Conservation (phyloP, 2,113 vertebrate species). For the Cyprinodon variegatus region DNA sequence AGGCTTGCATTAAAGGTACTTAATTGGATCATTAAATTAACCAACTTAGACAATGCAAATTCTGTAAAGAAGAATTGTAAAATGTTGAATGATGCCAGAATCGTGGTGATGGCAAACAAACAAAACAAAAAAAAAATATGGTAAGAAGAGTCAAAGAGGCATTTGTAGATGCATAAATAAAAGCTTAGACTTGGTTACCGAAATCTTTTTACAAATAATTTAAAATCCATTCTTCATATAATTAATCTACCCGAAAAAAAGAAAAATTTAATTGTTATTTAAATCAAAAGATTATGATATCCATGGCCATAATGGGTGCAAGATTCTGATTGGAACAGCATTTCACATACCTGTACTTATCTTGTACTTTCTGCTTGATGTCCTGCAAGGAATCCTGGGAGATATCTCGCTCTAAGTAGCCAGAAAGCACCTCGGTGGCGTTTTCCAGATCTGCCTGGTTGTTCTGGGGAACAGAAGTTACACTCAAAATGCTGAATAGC, state of each 20-base stretch:
- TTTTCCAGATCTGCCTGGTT: slow-evolving; percentile 99
- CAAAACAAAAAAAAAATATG: too few species aligned
- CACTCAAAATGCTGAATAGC: too few species aligned
- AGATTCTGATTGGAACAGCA: neutral
- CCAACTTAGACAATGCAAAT: neutral
- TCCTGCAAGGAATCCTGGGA: slow-evolving; percentile 99
- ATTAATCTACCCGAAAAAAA: neutral
- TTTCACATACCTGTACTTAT: slow-evolving; percentile 95
- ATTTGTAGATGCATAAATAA: too few species aligned
- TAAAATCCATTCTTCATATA: neutral
- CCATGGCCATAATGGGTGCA: too few species aligned
- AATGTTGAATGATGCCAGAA: neutral
- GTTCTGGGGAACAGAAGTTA: slow-evolving; percentile 79
- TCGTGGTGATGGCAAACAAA: neutral
- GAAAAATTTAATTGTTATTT: neutral
- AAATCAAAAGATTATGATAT: neutral
- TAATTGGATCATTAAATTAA: neutral
- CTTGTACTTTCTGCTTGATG: slow-evolving; percentile 99
- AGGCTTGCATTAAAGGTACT: neutral
- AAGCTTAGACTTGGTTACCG: too few species aligned
- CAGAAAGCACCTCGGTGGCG: slow-evolving; percentile 98
- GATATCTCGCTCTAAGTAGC: slow-evolving; percentile 98
- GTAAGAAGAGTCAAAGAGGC: too few species aligned
- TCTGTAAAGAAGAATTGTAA: neutral
- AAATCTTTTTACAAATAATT: neutral